phyloP scores from a whole-genome alignment of 2,113 vertebrate genomes.

The Hemibagrus wyckioides region DNA sequence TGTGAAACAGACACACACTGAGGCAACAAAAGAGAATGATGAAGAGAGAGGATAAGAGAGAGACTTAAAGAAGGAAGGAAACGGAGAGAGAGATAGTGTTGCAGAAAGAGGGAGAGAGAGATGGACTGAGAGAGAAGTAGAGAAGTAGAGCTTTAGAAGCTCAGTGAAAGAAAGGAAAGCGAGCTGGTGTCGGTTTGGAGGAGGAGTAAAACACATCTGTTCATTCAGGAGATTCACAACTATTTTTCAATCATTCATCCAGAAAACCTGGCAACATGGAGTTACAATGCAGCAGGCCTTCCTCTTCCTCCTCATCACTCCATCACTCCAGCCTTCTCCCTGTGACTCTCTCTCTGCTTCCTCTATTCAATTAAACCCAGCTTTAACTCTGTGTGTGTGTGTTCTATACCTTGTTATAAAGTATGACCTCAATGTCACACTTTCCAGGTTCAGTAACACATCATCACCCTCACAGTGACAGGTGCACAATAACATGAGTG shows the following conservation, averaged over 20 bases:
- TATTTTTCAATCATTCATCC: slow-evolving; percentile 39
- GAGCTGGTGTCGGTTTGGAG: neutral
- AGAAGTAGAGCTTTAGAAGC: neutral
- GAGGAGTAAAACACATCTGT: slow-evolving; percentile 9
- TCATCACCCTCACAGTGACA: neutral
- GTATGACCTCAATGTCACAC: neutral
- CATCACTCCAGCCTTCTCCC: neutral
- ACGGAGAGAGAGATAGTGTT: neutral
- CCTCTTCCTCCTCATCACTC: neutral
- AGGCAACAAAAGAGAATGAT: slow-evolving; percentile 43
- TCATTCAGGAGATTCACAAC: slow-evolving; percentile 16
- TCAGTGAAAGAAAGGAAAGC: neutral
- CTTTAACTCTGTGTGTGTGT: neutral
- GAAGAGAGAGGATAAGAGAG: slow-evolving; percentile 36
- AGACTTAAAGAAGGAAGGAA: neutral
- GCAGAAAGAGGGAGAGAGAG: neutral
- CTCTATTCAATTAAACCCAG: neutral
- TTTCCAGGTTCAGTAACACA: neutral
- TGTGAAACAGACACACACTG: too few relatives aligned
- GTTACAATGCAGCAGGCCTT: slow-evolving; percentile 39
- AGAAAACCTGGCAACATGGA: slow-evolving; percentile 26
- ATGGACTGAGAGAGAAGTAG: neutral
- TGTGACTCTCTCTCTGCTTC: neutral
- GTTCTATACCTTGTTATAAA: neutral
- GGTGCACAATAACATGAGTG: neutral